Conservation (phyloP, 2,113 vertebrate genomes). For the Pollimyrus isidori region DNA sequence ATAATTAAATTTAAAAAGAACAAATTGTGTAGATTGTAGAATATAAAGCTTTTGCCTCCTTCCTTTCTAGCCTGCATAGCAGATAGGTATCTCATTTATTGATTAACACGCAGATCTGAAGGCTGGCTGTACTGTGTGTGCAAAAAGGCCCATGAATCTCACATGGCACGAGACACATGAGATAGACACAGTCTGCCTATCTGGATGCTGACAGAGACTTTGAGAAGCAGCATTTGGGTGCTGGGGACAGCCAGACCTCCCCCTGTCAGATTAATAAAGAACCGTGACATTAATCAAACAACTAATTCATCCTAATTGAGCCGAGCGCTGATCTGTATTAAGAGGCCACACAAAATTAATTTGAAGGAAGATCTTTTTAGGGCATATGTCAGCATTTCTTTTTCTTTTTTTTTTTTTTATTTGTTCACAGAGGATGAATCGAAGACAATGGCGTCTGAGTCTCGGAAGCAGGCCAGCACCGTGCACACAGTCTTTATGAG, state of each 20-base stretch:
- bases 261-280: background rate
- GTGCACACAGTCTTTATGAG: background rate
- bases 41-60: background rate
- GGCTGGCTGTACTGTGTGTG: background rate
- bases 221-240: background rate
- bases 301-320: conserved; percentile 8
- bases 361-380: conserved; percentile 6
- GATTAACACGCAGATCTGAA: background rate
- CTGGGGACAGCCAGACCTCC: background rate
- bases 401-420: background rate
- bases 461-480: background rate
- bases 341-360: conserved; percentile 6
- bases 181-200: background rate
- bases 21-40: background rate
- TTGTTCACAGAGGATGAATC: background rate
- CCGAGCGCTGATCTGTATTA: background rate
- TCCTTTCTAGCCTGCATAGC: background rate
- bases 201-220: background rate
- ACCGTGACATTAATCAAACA: background rate
- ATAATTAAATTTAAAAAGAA: background rate
- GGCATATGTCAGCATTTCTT: background rate
- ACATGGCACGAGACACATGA: background rate
- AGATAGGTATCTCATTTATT: background rate
- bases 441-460: background rate
- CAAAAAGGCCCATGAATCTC: background rate